These are phyloP conservation scores for Heliconius himera DNA, from an alignment of 1,140 invertebrate species.

Conservation along the genomic window DNA sequence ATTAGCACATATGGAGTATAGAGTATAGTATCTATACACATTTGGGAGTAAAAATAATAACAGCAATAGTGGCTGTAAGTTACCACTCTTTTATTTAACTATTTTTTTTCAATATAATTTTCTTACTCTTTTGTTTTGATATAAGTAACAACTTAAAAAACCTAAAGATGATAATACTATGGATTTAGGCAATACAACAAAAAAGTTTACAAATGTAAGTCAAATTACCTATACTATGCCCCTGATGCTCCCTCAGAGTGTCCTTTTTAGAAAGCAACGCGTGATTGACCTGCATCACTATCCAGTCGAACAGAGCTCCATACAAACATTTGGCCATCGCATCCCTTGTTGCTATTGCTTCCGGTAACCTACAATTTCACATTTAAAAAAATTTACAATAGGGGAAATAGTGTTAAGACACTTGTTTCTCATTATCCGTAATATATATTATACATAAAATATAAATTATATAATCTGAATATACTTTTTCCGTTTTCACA, in stretches of 20 bases:
- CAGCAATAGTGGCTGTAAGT: no score
- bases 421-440: neutral
- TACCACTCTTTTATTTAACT: no score
- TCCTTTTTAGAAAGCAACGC: slow-evolving; percentile 93
- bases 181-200: neutral
- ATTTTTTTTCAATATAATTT: no score
- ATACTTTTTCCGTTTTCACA: no score
- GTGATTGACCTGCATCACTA: slow-evolving; percentile 95
- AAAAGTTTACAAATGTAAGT: neutral
- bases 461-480: no score
- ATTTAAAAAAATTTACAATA: neutral
- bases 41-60: no score
- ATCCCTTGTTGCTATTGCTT: slow-evolving; percentile 95
- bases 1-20: no score
- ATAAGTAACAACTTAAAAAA: no score
- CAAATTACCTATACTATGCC: slow-evolving; percentile 86
- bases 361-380: slow-evolving; percentile 82
- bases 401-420: neutral
- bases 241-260: slow-evolving; percentile 89
- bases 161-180: no score
- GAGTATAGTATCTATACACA: no score
- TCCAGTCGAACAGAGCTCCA: slow-evolving; percentile 98
- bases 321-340: slow-evolving; percentile 99
- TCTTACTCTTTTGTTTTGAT: no score
- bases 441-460: no score